Evolutionary conservation across 2,797 vertebrate genomes (phyloP), one percentile per base, ranked within the genome.

Genomic region (Holocentrus rufus): DNA sequence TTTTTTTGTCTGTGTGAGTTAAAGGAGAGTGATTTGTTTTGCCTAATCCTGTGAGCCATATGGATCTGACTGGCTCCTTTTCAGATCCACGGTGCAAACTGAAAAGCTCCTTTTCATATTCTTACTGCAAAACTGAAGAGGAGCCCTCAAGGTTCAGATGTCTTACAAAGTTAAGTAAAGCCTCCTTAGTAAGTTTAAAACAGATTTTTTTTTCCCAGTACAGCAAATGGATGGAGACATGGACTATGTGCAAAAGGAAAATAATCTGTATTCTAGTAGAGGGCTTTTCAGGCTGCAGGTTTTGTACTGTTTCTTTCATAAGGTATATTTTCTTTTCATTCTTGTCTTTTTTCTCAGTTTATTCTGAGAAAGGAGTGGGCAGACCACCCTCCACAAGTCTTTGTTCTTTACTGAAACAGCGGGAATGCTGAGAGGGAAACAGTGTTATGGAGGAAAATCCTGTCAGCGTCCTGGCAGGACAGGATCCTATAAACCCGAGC

Each of bases 1-100:
- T n/a, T n/a, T 56, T 81, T 76, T 80, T 69, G 56, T 80, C 77
- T 61, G 23, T 78, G 77, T 78, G 31, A 69, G 64, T 81, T 69
- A 78, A 84, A 80, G 52, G 4, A 42, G 56, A 74, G 44, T 56
- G 55, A 85, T 81, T 75, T 81, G 69, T 60, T 67, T 23, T 46
- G 34, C 25, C 27, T 64, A 66, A 85, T 80, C 85, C 70, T 65
- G 49, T 30, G 11, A 75, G 63, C 66, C 55, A 5, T 77, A 64
- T 79, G 75, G 63, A 70, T 76, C 50, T 31, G 11, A 66, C 60
- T 47, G 25, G 30, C 61, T 73, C 55, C 50, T 74, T 42, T 63
- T 25, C 14, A 59, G 56, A 76, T 44, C 22, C 18, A 18, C 4
- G 25, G 10, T 55, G n/a, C 25, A 71, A 76, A 58, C 15, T 52